Evolutionary conservation across 35 echinoderm and acorn worm species (phyloP).

Genomic region (Apostichopus parvimensis): DNA sequence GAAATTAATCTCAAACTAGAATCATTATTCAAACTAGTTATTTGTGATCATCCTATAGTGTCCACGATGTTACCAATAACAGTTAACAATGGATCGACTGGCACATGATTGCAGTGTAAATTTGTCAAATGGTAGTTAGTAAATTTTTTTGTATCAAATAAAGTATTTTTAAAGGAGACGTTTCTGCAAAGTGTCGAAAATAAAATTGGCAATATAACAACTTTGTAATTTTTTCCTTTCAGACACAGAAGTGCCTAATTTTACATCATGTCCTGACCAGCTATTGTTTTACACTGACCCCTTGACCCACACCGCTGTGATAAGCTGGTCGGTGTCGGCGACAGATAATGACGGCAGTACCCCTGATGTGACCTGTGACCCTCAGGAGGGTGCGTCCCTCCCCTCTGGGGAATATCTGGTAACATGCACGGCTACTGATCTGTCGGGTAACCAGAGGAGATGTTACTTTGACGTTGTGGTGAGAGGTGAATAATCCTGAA

Average conservation of each 20-base stretch:
- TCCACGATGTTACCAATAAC: no score
- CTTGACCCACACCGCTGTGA: neutral
- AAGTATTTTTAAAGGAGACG: no score
- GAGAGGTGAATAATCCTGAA: neutral
- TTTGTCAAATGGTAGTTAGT: no score
- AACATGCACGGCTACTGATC: slow-evolving; percentile 28
- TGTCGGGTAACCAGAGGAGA: neutral
- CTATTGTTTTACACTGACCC: slow-evolving; percentile 31
- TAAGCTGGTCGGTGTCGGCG: neutral
- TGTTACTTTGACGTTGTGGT: slow-evolving; percentile 45
- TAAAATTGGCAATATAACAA: neutral
- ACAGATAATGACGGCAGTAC: neutral
- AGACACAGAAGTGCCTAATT: slow-evolving; percentile 9
- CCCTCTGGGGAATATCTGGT: neutral
- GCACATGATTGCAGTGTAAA: no score
- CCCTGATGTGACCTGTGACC: slow-evolving; percentile 22
- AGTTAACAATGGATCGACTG: no score
- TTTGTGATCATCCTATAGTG: no score
- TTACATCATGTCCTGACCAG: slow-evolving; percentile 13
- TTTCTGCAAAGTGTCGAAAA: no score
- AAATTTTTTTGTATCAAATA: no score
- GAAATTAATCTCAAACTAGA: no score
- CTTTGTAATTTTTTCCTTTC: neutral
- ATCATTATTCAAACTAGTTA: no score
- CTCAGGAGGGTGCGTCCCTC: neutral